Base-by-base conservation (phyloP, 2,113 vertebrate species). In the Cyanoderma ruficeps region DNA sequence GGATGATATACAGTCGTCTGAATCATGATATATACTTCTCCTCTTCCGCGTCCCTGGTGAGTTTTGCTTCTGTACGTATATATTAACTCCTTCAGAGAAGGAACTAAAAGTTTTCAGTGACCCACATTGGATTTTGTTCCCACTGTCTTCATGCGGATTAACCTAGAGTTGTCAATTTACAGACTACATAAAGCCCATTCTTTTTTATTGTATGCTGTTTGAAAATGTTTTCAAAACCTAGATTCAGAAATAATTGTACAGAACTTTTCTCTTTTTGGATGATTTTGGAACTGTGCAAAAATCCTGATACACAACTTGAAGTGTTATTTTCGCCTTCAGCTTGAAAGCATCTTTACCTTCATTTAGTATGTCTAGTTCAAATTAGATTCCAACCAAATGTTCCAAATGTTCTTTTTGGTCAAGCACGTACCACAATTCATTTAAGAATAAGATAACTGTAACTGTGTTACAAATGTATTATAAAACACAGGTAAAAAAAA, bases 21-120 rank as follows among this genome's bases (percentile, higher is more conserved):
- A 94, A 85, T 94, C 93, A 87, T 93, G 95, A 94, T 70, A 63
- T 3, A 7, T 53, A 28, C n/a, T 52, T 53, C 63, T 91, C 61
- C 64, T 90, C 84, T 82, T 85, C 72, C 44, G 37, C 89, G 28
- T 74, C 50, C 41, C 77, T 94, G 85, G 98, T 98, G 83, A 92
- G 96, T 95, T 90, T 63, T 81, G 13, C 59, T 97, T 33, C 59
- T 83, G 15, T 42, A 9, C 7, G 1, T 74, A 6, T 5, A 3
- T 75, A 10, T 49, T 33, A 83, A 74, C 50, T 89, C 30, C 61
- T 76, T 87, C 53, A 80, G 67, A 65, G 28, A 70, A 67, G 13
- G 9, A 84, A 33, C 16, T 60, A 14, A n/a, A 67, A 30, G 8
- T 47, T 79, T 86, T 19, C 13, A 65, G 23, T 83, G 56, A 57